phyloP scores from a whole-genome alignment of 2,113 vertebrate species.

The Gobiocypris rarus region DNA sequence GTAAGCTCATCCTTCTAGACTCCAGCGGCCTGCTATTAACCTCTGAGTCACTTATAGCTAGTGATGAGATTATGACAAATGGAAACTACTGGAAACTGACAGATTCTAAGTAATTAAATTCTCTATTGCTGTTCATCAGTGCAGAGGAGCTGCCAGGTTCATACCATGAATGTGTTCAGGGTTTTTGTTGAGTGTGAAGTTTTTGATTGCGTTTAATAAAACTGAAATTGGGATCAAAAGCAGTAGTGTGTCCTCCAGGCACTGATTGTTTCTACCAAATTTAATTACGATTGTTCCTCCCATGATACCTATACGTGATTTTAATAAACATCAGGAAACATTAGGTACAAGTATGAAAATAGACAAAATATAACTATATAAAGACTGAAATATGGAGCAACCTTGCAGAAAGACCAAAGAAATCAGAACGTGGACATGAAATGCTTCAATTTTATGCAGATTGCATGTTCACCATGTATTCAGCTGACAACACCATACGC shows the following conservation, averaged over 20 bases:
- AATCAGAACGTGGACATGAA: neutral
- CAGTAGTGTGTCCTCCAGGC: neutral
- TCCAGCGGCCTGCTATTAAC: neutral
- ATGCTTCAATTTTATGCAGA: too few species aligned
- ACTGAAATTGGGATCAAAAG: slow-evolving; percentile 12
- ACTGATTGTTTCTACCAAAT: neutral
- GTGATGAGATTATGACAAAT: slow-evolving; percentile 30
- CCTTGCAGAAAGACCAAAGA: neutral
- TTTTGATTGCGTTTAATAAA: slow-evolving; percentile 11
- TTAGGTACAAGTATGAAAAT: neutral
- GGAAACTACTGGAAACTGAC: slow-evolving; percentile 19
- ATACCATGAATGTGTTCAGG: neutral
- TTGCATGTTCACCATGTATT: neutral
- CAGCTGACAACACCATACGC: slow-evolving; percentile 11
- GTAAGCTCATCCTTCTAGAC: neutral
- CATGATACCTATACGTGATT: neutral
- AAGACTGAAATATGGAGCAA: neutral
- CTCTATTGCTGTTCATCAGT: slow-evolving; percentile 32
- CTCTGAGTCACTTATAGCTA: slow-evolving; percentile 1
- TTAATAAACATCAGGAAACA: neutral
- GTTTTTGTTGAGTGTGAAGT: neutral
- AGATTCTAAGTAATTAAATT: slow-evolving; percentile 29
- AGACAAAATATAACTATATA: neutral
- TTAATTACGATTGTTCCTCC: neutral
- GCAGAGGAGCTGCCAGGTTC: slow-evolving; percentile 6